Evolutionary conservation across 2,797 vertebrate genomes (phyloP).

Genomic region (Danio kyathit): DNA sequence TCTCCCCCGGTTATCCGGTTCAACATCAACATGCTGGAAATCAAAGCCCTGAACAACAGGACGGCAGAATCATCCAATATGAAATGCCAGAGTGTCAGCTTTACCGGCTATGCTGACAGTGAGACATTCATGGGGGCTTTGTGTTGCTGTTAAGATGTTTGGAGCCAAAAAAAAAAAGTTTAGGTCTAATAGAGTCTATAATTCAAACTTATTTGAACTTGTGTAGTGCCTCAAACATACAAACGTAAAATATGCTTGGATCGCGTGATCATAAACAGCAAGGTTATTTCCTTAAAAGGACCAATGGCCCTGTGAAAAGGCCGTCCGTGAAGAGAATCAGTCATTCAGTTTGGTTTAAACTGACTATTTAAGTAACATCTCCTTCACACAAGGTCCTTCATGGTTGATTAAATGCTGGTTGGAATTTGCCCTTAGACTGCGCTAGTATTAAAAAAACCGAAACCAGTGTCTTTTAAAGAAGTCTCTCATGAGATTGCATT

Average conservation of each 20-base stretch:
- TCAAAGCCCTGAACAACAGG: slow-evolving; percentile 47
- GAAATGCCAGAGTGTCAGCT: slow-evolving; percentile 36
- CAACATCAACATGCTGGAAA: slow-evolving; percentile 47
- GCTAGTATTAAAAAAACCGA: background rate
- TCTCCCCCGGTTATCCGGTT: slow-evolving; percentile 9
- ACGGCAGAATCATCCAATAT: slow-evolving; percentile 32
- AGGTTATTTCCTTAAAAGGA: background rate
- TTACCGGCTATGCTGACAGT: slow-evolving; percentile 21
- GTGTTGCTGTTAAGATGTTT: background rate
- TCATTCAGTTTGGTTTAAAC: background rate
- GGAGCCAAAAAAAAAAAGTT: background rate
- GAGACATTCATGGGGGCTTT: slow-evolving; percentile 15
- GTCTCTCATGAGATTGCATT: background rate
- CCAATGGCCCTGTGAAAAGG: background rate
- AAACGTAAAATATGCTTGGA: background rate
- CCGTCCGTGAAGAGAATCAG: background rate
- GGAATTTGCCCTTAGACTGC: background rate
- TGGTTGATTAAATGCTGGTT: slow-evolving; percentile 1
- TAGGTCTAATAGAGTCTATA: background rate
- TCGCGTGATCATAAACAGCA: background rate
- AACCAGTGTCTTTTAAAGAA: background rate
- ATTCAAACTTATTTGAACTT: background rate
- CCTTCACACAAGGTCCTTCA: background rate
- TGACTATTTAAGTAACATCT: background rate
- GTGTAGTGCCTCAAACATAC: background rate